phyloP scores from a whole-genome alignment of 2,113 vertebrate genomes.

The Caracal caracal region DNA sequence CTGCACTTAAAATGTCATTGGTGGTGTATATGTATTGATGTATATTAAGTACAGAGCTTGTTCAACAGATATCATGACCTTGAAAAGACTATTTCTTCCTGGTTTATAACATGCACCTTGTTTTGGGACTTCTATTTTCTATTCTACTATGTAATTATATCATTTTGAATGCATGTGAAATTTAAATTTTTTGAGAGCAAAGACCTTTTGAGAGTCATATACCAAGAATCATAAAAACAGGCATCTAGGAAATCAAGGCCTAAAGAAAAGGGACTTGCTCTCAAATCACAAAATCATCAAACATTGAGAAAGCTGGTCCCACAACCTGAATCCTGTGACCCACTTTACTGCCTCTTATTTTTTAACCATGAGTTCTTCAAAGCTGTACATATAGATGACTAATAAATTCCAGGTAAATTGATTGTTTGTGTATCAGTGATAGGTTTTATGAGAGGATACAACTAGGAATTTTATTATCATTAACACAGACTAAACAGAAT shows the following conservation, averaged over 20 bases:
- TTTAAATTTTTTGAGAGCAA: conserved; percentile 23
- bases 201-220: neutral
- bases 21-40: neutral
- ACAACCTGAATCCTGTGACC: neutral
- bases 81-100: neutral
- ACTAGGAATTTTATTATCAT: neutral
- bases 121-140: neutral
- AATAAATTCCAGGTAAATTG: conserved; percentile 18
- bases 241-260: conserved; percentile 6
- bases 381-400: neutral
- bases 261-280: neutral
- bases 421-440: neutral
- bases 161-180: neutral
- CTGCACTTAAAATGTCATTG: neutral
- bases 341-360: conserved; percentile 23
- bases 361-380: conserved; percentile 26
- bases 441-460: neutral
- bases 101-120: neutral
- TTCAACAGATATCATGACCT: neutral
- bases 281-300: conserved; percentile 8
- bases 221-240: conserved; percentile 20
- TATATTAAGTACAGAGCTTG: conserved; percentile 24
- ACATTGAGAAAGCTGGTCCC: neutral
- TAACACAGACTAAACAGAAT: conserved; percentile 1
- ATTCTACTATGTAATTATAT: neutral